Percentiles rank a stretch among this genome's conserved stretches.
Conservation (phyloP, 2,113 vertebrate genomes). For the Datnioides undecimradiatus region DNA sequence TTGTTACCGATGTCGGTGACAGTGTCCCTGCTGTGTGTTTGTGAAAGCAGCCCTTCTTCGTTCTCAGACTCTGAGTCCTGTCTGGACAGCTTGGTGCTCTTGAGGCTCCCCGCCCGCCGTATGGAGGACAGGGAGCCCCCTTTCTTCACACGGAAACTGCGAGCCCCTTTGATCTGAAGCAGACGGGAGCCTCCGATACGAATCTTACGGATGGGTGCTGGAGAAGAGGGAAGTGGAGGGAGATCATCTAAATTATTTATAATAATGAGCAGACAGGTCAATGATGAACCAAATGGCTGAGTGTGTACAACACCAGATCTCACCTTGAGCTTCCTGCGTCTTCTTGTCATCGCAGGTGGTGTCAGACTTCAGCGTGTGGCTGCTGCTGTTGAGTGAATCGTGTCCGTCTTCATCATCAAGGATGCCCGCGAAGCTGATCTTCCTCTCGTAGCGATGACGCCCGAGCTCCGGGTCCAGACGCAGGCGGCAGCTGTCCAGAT, state of each 20-base stretch:
- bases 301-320: not conserved
- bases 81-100: slow-evolving; percentile 98
- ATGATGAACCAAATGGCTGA: fast-evolving
- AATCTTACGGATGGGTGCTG: slow-evolving; percentile 94
- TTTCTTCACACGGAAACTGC: slow-evolving; percentile 98
- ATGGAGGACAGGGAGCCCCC: slow-evolving; percentile 98
- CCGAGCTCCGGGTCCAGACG: slow-evolving; percentile 96
- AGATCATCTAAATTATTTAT: slow-evolving; percentile 33
- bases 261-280: not conserved
- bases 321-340: slow-evolving; percentile 84
- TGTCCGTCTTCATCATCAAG: slow-evolving; percentile 97
- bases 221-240: slow-evolving; percentile 23
- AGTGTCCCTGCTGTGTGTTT: slow-evolving; percentile 98
- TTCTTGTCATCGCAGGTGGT: slow-evolving; percentile 95
- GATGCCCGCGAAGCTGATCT: slow-evolving; percentile 99
- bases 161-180: slow-evolving; percentile 99
- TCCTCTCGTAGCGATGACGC: slow-evolving; percentile 96
- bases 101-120: slow-evolving; percentile 96
- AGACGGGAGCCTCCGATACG: slow-evolving; percentile 96
- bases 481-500: slow-evolving; percentile 93
- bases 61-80: slow-evolving; percentile 99
- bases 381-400: slow-evolving; percentile 98
- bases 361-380: slow-evolving; percentile 98
- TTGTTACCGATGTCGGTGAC: slow-evolving; percentile 95
- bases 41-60: slow-evolving; percentile 95